Conservation (phyloP, 92 coral and sea anemone genomes). For the Muricea muricata region DNA sequence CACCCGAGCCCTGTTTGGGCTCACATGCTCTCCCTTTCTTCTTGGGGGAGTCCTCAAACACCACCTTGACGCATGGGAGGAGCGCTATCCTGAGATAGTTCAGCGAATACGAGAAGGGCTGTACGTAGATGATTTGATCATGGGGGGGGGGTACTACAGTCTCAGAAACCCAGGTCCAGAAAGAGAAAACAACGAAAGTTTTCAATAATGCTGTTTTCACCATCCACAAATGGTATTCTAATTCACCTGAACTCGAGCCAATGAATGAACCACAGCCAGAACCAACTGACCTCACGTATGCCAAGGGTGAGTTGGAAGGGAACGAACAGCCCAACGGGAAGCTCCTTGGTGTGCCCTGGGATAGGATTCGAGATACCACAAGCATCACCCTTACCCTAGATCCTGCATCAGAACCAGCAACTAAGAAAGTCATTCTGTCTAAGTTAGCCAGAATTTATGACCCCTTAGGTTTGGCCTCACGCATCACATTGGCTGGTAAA, state of each 20-base stretch:
- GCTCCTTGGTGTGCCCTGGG: slow-evolving; percentile 66
- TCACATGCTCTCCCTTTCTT: not conserved
- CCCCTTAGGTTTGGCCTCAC: slow-evolving; percentile 65
- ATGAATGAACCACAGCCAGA: slow-evolving; percentile 10
- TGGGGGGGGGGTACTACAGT: not conserved
- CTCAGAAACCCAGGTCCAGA: not conserved
- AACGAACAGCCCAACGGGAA: slow-evolving; percentile 38
- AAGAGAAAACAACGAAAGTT: slow-evolving; percentile 42
- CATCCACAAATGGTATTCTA: slow-evolving; percentile 56
- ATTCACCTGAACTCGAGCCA: slow-evolving; percentile 53
- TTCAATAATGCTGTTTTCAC: slow-evolving; percentile 55
- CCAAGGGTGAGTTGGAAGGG: slow-evolving; percentile 64
- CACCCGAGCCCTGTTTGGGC: not conserved
- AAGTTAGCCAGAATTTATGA: slow-evolving; percentile 59
- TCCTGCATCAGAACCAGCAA: slow-evolving; percentile 36
- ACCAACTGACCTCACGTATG: slow-evolving; percentile 50
- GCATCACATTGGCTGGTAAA: slow-evolving; percentile 55
- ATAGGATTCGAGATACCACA: slow-evolving; percentile 48
- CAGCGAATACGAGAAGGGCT: not conserved
- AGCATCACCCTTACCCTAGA: slow-evolving; percentile 47
- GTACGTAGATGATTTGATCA: not conserved
- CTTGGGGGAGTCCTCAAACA: too few species aligned
- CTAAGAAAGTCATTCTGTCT: slow-evolving; percentile 71
- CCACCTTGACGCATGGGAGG: too few species aligned
- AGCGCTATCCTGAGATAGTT: not conserved